Evolutionary conservation across 2,113 vertebrate species (phyloP).

Genomic region (Tinamus guttatus): DNA sequence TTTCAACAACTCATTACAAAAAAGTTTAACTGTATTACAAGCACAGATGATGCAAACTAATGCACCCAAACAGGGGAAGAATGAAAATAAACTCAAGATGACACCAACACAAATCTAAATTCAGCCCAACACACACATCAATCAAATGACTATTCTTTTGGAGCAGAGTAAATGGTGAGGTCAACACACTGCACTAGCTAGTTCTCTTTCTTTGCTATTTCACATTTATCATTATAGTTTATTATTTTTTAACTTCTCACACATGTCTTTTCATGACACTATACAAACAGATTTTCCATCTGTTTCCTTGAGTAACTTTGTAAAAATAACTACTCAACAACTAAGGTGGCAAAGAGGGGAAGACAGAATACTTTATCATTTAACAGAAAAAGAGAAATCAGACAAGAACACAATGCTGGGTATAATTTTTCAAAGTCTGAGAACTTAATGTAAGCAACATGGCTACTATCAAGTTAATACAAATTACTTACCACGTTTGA

Average conservation of each 20-base stretch:
- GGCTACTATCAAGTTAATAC: neutral
- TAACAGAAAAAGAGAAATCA: neutral
- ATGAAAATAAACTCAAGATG: constrained; percentile 17
- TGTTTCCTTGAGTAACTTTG: neutral
- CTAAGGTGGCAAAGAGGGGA: neutral
- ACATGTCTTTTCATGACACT: neutral
- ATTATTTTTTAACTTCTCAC: constrained; percentile 17
- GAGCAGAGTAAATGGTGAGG: constrained; percentile 2
- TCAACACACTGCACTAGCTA: neutral
- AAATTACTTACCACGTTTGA: neutral
- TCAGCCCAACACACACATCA: constrained; percentile 18
- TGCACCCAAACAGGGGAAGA: constrained; percentile 1
- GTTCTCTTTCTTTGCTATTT: constrained; percentile 9
- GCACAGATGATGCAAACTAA: neutral
- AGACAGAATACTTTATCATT: neutral
- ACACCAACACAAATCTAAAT: constrained; percentile 28
- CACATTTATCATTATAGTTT: constrained; percentile 39
- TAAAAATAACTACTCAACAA: constrained; percentile 4
- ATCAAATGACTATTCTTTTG: neutral
- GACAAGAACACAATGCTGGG: neutral
- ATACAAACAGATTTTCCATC: constrained; percentile 17
- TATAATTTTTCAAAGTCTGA: neutral
- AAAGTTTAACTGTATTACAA: neutral
- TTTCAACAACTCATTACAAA: neutral
- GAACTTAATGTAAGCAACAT: neutral